Evolutionary conservation across 1,140 invertebrate species (phyloP), one percentile per base, ranked within the genome.

Genomic region (Penaeus vannamei): DNA sequence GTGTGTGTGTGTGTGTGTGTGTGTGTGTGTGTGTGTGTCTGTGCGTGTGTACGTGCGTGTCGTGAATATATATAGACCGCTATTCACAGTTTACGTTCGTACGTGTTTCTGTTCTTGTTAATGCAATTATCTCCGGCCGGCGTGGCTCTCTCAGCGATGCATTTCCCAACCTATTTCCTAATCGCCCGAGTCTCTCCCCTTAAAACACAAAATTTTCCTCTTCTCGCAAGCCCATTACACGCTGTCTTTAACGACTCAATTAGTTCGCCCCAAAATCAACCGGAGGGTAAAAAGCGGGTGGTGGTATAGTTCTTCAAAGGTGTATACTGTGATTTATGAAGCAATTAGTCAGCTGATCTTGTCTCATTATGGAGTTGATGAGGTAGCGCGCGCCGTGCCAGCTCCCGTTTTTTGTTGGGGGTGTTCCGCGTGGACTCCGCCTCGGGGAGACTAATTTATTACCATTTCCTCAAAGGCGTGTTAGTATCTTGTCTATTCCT

Each of bases 331-430:
- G 53, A 53, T 53, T 53, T 53, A 53, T 53, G 53, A 53, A 53
- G 53, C 23, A 23, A 85, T 72, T 36, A 72, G 42, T 42, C 42
- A 62, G 64, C 12, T 20, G 32, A 62, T 61, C 61, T 82, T 81
- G 77, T 82, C 85, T 82, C 77, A 82, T 87, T 87, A 81, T 32
- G 22, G 32, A 66, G 22, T 66, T 87, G 85, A 87, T 86, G 85
- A 82, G 85, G 60, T 87, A 87, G 77, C 77, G 79, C 64, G 36
- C 77, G 53, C 61, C 77, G 23, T 87, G 85, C 85, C 85, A 87
- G 82, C 59, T 46, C 72, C 72, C 60, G 14, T 53, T 64, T 87
- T 86, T 86, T 86, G 32, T 64, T 26, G 66, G 32, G 53, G 53
- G 7, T 19, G 59, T 84, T 84, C 36, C 62, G 59, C 61, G 22